Evolutionary conservation across 2,113 vertebrate species (phyloP), one percentile per base, ranked within the genome.

Genomic region (Thymallus thymallus): DNA sequence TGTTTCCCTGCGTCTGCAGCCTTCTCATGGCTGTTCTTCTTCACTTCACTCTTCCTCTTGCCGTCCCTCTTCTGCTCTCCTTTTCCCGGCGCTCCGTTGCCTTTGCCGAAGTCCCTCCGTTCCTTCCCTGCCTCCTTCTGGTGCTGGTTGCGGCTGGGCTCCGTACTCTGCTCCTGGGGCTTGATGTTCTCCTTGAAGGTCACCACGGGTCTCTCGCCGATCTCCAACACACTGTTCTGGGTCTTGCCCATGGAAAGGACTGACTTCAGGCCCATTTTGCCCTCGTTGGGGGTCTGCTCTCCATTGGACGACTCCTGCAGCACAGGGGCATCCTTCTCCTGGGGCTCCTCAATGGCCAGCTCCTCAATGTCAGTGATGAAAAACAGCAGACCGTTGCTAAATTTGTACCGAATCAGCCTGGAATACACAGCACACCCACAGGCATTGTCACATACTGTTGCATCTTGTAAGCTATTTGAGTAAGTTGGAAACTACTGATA

Each of bases 161-260:
- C 97, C 64, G 95, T 93, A 89, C 93, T 94, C 71, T 86, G 90
- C 80, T 99, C 97, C 30, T 94, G 86, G 4, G 97, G 97, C 84
- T 98, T 98, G 90, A 97, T 96, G 85, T 98, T 98, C 90, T 99
- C 98, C 82, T 98, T 98, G 89, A 98, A 98, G 0, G 97, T 98
- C 81, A 98, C 96, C 79, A 97, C 90, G 0, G 96, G 97, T 22
- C 97, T 95, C 75, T 99, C 97, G 64, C 91, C 88, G 2, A 41
- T 48, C 67, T 99, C 96, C 2, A 94, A 92, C 90, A 77, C 94
- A 22, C 91, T 94, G 90, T 90, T 95, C 72, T 94, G 91, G 65
- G 84, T 95, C 87, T 95, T 96, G 79, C 96, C 96, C 16, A 89
- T 93, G 0, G 96, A 97, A 63, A 98, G 92, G 76, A 97, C 95